These are phyloP conservation scores for Sinodicranocentrus sp. DNA, from an alignment of 2,888 invertebrate species.

Conservation along the genomic window DNA sequence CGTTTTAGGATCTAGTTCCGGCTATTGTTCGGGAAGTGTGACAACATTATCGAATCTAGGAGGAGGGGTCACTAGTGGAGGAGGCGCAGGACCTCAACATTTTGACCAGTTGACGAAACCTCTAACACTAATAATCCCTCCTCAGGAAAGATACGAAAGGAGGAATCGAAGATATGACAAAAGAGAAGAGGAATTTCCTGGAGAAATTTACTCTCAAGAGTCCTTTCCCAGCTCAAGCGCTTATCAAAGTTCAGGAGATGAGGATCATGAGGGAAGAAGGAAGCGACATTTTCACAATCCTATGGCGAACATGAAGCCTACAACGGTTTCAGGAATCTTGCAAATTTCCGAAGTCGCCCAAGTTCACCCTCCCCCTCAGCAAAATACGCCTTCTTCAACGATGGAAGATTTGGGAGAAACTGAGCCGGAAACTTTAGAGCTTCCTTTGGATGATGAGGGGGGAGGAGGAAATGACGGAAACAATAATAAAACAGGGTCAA, in stretches of 20 bases:
- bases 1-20: slow-evolving; percentile 58
- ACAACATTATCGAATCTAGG: slow-evolving; percentile 52
- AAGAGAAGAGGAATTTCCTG: slow-evolving; percentile 22
- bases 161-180: neutral
- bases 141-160: slow-evolving; percentile 47
- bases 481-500: slow-evolving; percentile 39
- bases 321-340: slow-evolving; percentile 21
- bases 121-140: slow-evolving; percentile 71
- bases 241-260: slow-evolving; percentile 69
- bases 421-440: slow-evolving; percentile 52
- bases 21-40: slow-evolving; percentile 59
- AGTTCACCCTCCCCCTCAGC: slow-evolving; percentile 40
- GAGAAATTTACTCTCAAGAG: slow-evolving; percentile 38
- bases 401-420: neutral
- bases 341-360: slow-evolving; percentile 56
- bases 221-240: slow-evolving; percentile 72
- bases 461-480: neutral
- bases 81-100: neutral
- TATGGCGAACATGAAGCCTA: slow-evolving; percentile 50
- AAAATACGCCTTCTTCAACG: neutral
- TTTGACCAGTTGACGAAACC: slow-evolving; percentile 64
- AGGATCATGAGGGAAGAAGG: slow-evolving; percentile 9
- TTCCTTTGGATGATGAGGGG: slow-evolving; percentile 5
- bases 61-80: neutral
- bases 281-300: slow-evolving; percentile 47